Evolutionary conservation across 2,888 invertebrate genomes (phyloP), one percentile per base, ranked within the genome.

Genomic region (Nematopogon swammerdamellus): DNA sequence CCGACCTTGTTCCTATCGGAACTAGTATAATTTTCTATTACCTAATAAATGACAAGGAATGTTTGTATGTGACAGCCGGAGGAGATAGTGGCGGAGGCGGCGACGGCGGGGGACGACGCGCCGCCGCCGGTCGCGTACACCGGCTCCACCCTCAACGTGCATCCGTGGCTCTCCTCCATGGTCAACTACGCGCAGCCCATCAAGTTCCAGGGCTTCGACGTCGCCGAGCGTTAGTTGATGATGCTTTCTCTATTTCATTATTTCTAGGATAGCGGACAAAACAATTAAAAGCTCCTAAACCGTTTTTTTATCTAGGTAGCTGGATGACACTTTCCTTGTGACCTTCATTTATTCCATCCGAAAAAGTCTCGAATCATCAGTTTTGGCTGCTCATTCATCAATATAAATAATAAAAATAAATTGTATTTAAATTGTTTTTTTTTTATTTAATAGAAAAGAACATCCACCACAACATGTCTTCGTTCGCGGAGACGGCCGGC

Each of bases 131-230:
- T 85, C 14, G 89, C 92, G 53, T 97, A 99, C 77, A 96, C 95
- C 1, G 95, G 97, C 48, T 98, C 98, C 58, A 98, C 98, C 49
- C 97, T 97, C 54, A 97, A 97, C 74, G 98, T 99, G 52, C 99
- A 99, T 80, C 99, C 99, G 8, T 95, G 95, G 89, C 85, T 99
- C 20, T 98, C 97, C 49, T 95, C 96, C 52, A 92, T 99, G 91
- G 93, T 99, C 68, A 99, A 99, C 83, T 99, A 99, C 82, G 97
- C 98, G 49, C 97, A 98, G 80, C 99, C 99, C 10, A 92, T 99
- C 66, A 99, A 99, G 82, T 99, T 99, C 82, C 92, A 92, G 70
- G 92, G 95, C 57, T 99, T 99, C 74, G 97, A 98, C 70, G 88
- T 92, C 57, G 96, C 99, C 2, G 96, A 97, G 65, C 88, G 97